Evolutionary conservation across 2,888 invertebrate species (phyloP).

Genomic region (Melieria crassipennis): DNA sequence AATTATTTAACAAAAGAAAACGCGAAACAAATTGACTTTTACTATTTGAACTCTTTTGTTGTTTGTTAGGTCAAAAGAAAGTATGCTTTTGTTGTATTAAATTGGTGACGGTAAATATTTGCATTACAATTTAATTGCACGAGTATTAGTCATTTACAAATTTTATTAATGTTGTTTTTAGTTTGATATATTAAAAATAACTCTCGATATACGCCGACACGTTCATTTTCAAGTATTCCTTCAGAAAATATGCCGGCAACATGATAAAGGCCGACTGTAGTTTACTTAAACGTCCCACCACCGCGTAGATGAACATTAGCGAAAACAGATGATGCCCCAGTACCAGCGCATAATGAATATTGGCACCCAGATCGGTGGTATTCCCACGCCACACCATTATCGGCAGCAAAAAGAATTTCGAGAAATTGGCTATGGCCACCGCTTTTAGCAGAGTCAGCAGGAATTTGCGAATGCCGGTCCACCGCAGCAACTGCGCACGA

Average conservation of each 20-base stretch:
- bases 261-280: conserved; percentile 50
- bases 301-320: conserved; percentile 72
- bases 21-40: too few species aligned
- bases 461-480: conserved; percentile 40
- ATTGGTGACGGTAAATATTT: too few species aligned
- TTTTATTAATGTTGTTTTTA: not conserved
- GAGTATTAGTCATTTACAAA: not conserved
- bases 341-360: conserved; percentile 71
- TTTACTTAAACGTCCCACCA: conserved; percentile 45
- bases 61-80: too few species aligned
- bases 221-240: conserved; percentile 53
- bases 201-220: conserved; percentile 48
- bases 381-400: conserved; percentile 72
- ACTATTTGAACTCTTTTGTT: too few species aligned
- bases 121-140: too few species aligned
- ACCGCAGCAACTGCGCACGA: conserved; percentile 26
- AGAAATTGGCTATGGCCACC: conserved; percentile 71
- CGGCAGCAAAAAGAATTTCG: conserved; percentile 71
- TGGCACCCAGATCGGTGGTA: conserved; percentile 60
- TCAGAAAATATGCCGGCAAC: conserved; percentile 52
- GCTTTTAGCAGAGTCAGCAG: conserved; percentile 67
- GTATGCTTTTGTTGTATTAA: too few species aligned
- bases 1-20: too few species aligned
- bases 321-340: conserved; percentile 73
- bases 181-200: conserved; percentile 41